A percentile compares a stretch with the other conserved stretches of the same genome.
phyloP scores from a whole-genome alignment of 2,888 invertebrate species.

The Chrysina gloriosa region DNA sequence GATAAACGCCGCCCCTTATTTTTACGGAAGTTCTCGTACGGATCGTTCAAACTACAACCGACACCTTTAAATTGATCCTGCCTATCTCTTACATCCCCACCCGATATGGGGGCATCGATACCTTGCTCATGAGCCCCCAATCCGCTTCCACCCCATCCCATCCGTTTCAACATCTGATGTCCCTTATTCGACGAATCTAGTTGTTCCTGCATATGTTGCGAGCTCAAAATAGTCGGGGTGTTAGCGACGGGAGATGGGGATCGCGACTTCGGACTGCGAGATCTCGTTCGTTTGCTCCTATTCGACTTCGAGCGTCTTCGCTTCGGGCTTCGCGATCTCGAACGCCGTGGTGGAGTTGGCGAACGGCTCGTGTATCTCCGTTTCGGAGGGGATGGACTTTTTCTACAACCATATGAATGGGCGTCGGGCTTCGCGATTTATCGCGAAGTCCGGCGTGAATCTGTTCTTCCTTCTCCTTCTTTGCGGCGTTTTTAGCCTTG shows the following conservation, averaged over 20 bases:
- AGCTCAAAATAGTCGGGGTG: slow-evolving; percentile 15
- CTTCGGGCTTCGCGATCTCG: slow-evolving; percentile 61
- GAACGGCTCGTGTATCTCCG: slow-evolving; percentile 79
- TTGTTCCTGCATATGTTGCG: slow-evolving; percentile 64
- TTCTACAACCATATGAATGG: slow-evolving; percentile 79
- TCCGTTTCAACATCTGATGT: slow-evolving; percentile 95
- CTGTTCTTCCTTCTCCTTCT: slow-evolving; percentile 88
- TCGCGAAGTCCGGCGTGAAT: slow-evolving; percentile 77
- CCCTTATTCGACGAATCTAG: slow-evolving; percentile 94
- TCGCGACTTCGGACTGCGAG: slow-evolving; percentile 59
- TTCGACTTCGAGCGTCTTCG: slow-evolving; percentile 61
- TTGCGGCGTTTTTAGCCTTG: slow-evolving; percentile 93
- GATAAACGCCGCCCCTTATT: slow-evolving; percentile 95
- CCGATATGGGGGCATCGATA: slow-evolving; percentile 93
- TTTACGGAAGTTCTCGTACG: slow-evolving; percentile 97
- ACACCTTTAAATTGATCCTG: slow-evolving; percentile 96
- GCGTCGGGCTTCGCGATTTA: slow-evolving; percentile 82
- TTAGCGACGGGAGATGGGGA: slow-evolving; percentile 60
- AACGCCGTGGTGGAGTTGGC: slow-evolving; percentile 56
- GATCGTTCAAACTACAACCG: slow-evolving; percentile 92
- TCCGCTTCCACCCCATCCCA: slow-evolving; percentile 98
- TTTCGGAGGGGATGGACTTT: slow-evolving; percentile 78
- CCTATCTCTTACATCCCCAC: slow-evolving; percentile 89
- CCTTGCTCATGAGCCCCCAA: slow-evolving; percentile 96
- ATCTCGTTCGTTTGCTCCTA: slow-evolving; percentile 65